Conservation (phyloP, 2,113 vertebrate genomes). For the Synchiropus splendidus region DNA sequence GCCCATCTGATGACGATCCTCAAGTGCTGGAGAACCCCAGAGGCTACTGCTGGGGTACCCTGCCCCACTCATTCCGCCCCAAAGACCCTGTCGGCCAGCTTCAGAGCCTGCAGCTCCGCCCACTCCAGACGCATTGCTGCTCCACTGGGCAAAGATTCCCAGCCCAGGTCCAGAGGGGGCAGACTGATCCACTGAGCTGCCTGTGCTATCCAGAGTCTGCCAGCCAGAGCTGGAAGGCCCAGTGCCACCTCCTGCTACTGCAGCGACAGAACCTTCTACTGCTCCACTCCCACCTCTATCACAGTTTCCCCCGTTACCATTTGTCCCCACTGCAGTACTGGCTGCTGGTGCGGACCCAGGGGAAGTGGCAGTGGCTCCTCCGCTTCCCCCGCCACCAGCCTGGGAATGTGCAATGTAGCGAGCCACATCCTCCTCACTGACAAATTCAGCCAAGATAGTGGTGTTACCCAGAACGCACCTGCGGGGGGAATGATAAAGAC, state of each 20-base stretch:
- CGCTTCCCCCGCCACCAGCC: conserved; percentile 56
- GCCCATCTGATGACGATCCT: conserved; percentile 95
- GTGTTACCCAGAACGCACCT: conserved; percentile 99
- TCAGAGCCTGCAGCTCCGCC: conserved; percentile 71
- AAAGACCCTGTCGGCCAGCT: conserved; percentile 76
- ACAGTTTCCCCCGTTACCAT: conserved; percentile 42
- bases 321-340: conserved; percentile 58
- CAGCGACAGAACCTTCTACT: conserved; percentile 17
- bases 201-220: conserved; percentile 91
- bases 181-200: conserved; percentile 79
- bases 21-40: conserved; percentile 87
- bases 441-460: conserved; percentile 98
- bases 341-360: conserved; percentile 65
- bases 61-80: conserved; percentile 74
- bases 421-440: conserved; percentile 96
- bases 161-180: conserved; percentile 75
- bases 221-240: conserved; percentile 69
- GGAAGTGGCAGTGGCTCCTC: conserved; percentile 25
- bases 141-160: conserved; percentile 94
- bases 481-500: neutral
- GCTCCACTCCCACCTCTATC: conserved; percentile 55
- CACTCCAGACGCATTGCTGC: conserved; percentile 73
- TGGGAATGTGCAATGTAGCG: conserved; percentile 95
- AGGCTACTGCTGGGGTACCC: conserved; percentile 86
- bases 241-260: conserved; percentile 35